Evolutionary conservation across 2,888 invertebrate genomes (phyloP), one percentile per base, ranked within the genome.

Genomic region (Conops quadrifasciatus): DNA sequence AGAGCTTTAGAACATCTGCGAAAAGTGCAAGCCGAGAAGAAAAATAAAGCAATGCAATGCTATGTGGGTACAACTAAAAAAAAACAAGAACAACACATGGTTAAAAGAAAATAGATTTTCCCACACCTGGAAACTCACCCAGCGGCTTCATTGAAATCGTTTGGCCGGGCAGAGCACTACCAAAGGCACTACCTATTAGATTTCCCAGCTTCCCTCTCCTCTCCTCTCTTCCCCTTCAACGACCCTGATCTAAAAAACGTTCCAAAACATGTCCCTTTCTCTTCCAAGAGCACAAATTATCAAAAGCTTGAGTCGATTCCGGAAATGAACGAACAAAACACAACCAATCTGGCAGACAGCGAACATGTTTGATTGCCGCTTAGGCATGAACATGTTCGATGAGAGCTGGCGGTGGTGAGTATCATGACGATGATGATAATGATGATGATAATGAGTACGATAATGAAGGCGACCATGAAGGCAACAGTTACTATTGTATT

Each of bases 401-500:
- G 36, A 36, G 36, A 36, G 36, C 36, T 36, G 7, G 24, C 58
- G 7, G 28, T 58, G 58, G 58, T 58, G 58, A 58, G 16, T 24
- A 24, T 36, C 4, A 21, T 36, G n/a, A 2, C 19, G 21, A n/a
- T 43, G 62, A n/a, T 36, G 36, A 21, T 21, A 16, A 43, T 62
- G 36, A 62, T 19, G 36, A n/a, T n/a, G 7, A 26, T 58, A 24
- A 24, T 58, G 58, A 58, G 16, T 24, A 24, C 9, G 9, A n/a
- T n/a, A n/a, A n/a, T n/a, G n/a, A n/a, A n/a, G n/a, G n/a, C n/a
- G n/a, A n/a, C n/a, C n/a, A n/a, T n/a, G n/a, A n/a, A 51, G 16
- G 53, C 19, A 53, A 30, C 53, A 66, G 66, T 30, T 36, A 53
- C 51, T 21, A 28, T 28, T 49, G 64, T 30, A 63, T 63, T 11